These are phyloP conservation scores for Thysanoteuthis rhombus DNA, from an alignment of 2,888 invertebrate species.

Conservation along the genomic window DNA sequence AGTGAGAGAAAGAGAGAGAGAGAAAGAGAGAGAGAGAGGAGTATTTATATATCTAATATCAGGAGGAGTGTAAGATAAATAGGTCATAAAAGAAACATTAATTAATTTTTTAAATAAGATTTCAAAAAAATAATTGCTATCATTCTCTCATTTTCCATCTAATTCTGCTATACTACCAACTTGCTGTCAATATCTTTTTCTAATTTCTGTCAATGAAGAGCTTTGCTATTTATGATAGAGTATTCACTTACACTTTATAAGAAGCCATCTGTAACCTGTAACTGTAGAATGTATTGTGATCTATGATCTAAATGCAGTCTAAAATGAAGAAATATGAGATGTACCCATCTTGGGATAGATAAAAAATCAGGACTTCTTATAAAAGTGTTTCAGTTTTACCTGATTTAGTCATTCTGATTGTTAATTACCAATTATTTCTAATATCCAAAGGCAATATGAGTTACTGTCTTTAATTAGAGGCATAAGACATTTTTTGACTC, in stretches of 20 bases:
- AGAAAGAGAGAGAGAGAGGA: conserved; percentile 26
- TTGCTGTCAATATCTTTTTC: neutral
- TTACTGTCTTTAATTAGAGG: neutral
- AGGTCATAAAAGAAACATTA: neutral
- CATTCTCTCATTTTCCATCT: neutral
- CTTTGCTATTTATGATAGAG: neutral
- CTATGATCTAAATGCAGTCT: neutral
- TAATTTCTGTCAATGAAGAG: neutral
- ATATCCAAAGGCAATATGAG: neutral
- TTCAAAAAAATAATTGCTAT: neutral
- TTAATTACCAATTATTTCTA: neutral
- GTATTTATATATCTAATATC: neutral
- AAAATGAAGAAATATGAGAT: neutral
- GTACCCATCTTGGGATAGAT: neutral
- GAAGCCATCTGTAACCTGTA: neutral
- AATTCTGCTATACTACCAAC: neutral
- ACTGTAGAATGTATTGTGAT: neutral
- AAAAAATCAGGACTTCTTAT: neutral
- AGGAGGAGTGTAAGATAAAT: neutral
- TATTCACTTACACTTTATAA: neutral
- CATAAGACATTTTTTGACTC: neutral
- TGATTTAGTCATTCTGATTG: neutral
- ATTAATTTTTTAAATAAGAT: neutral
- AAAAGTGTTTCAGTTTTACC: neutral
- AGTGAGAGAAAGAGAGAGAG: conserved; percentile 22